phyloP scores from a whole-genome alignment of 2,113 vertebrate genomes.

The Centropus unirufus region DNA sequence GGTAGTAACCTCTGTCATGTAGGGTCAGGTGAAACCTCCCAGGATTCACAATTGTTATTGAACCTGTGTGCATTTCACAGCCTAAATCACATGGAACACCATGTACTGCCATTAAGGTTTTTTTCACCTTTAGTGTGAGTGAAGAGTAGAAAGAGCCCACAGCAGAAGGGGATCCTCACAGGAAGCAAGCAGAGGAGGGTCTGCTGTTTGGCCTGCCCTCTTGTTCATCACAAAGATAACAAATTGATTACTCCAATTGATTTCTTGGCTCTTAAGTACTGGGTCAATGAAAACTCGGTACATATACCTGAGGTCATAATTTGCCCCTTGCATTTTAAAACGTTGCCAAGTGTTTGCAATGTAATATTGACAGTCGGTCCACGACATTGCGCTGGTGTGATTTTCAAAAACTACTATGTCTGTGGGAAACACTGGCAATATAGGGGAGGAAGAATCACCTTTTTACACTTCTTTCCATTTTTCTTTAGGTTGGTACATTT shows the following conservation, averaged over 20 bases:
- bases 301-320: neutral
- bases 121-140: neutral
- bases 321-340: neutral
- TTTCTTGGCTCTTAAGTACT: neutral
- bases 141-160: neutral
- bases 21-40: neutral
- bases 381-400: neutral
- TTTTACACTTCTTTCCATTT: neutral
- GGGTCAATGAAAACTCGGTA: neutral
- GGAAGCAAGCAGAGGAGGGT: neutral
- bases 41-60: neutral
- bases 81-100: neutral
- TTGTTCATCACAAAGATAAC: neutral
- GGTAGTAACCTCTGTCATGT: neutral
- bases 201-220: neutral
- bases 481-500: neutral
- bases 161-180: accelerated
- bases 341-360: neutral
- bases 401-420: neutral
- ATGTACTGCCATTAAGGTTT: neutral
- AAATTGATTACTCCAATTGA: neutral
- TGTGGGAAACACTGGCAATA: neutral
- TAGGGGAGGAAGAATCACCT: neutral
- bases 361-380: neutral
- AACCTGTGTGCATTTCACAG: neutral